These are phyloP conservation scores for Pipistrellus pygmaeus DNA, from an alignment of 2,797 vertebrate species.

Conservation along the genomic window DNA sequence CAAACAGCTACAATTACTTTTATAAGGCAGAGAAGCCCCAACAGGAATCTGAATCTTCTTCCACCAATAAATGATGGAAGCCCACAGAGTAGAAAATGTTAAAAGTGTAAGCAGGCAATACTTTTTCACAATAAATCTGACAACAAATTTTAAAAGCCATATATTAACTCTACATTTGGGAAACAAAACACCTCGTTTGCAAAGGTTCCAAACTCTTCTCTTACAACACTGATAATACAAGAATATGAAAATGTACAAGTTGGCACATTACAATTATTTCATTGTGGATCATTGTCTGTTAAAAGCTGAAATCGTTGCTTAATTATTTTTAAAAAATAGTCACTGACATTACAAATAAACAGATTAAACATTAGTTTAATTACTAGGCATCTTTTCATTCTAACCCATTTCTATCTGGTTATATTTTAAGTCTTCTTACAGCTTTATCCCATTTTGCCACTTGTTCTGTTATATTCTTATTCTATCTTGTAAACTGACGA, in stretches of 20 bases:
- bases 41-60: neutral
- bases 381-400: neutral
- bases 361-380: conserved; percentile 37
- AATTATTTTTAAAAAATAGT: neutral
- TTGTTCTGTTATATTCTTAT: neutral
- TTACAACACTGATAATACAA: neutral
- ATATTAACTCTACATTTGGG: conserved; percentile 30
- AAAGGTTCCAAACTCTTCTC: neutral
- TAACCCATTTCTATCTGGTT: conserved; percentile 27
- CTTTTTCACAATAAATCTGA: conserved; percentile 45
- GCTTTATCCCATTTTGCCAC: neutral
- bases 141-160: neutral
- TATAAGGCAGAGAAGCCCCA: neutral
- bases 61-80: neutral
- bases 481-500: conserved; percentile 37
- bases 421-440: conserved; percentile 27
- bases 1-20: conserved; percentile 23
- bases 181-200: neutral
- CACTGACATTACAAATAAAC: neutral
- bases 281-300: neutral
- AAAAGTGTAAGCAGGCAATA: conserved; percentile 13
- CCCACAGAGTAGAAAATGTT: conserved; percentile 17
- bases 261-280: neutral
- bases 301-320: conserved; percentile 35
- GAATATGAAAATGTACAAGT: neutral